Base-by-base conservation (phyloP, 2,888 invertebrate species). In the Tiphia femorata region DNA sequence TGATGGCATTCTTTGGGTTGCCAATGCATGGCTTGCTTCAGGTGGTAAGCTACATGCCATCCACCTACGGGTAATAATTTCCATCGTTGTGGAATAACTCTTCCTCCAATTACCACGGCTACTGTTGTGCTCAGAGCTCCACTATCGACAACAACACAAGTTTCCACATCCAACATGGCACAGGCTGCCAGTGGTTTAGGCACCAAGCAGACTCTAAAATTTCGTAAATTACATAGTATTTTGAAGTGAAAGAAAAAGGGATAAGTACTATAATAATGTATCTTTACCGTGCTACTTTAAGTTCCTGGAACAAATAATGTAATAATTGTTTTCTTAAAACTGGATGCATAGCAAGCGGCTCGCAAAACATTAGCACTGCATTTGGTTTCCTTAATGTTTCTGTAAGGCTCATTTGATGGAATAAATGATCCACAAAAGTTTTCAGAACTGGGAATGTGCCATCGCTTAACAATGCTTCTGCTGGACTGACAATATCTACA, bases 101-200 rank as follows among this genome's bases (percentile, higher is more conserved):
- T 68, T n/a, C 84, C 83, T 21, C 81, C 79, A 29, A 84, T 76
- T 7, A 85, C 81, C 38, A 84, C 82, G 12, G 84, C 81, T 2
- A 85, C 84, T 4, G 83, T 83, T 35, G 84, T 85, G 56, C 80
- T 84, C 10, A 84, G 60, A 42, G 84, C 84, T 41, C 85, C 84
- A 61, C 84, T 84, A 49, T 85, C 85, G 19, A 85, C 76, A n/a
- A 85, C 83, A 10, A 85, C 78, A 47, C 84, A 85, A 8, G 84
- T 84, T 55, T 84, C 83, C 6, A 82, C 68, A 33, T 78, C 81
- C 38, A 83, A 53, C 77, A 84, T 80, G 8, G 81, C 81, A 58
- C 84, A 81, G 19, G 80, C 80, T 59, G 83, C 83, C 49, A 84
- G 61, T 50, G 84, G 84, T 63, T 84, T 84, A 29, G 84, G 83